These are phyloP conservation scores for Marcusenius ussheri DNA, from an alignment of 2,113 vertebrate genomes.

Conservation along the genomic window DNA sequence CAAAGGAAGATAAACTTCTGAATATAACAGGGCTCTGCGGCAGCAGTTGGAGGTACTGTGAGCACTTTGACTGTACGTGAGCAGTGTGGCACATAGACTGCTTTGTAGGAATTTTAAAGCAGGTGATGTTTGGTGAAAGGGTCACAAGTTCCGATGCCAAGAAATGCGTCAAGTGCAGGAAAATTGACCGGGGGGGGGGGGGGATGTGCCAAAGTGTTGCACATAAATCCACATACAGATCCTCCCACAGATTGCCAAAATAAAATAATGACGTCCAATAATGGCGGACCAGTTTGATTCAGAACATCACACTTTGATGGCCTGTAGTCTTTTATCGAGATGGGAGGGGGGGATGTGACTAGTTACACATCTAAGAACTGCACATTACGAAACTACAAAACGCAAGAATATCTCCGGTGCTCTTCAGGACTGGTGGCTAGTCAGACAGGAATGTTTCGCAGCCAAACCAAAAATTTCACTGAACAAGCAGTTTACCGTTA, in stretches of 20 bases:
- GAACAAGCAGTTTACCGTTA: not conserved
- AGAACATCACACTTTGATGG: not conserved
- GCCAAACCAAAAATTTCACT: not conserved
- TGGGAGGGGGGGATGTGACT: not conserved
- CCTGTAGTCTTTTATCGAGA: not conserved
- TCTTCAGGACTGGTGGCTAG: not conserved
- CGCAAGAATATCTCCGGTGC: not conserved
- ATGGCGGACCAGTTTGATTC: not conserved
- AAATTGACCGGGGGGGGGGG: not conserved
- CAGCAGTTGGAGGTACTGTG: not conserved
- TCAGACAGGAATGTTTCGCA: not conserved
- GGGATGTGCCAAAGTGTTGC: not conserved
- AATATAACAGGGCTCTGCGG: not conserved
- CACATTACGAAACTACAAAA: not conserved
- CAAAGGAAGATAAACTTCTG: not conserved
- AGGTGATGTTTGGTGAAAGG: not conserved
- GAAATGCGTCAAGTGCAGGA: not conserved
- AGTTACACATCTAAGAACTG: not conserved
- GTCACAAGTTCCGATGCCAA: not conserved
- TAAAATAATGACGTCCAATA: not conserved
- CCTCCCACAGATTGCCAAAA: not conserved
- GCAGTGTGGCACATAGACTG: not conserved
- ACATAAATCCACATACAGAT: not conserved
- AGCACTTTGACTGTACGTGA: not conserved
- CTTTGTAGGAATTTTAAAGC: not conserved